Conservation (phyloP, 2,797 vertebrate genomes). For the Danio choprae region DNA sequence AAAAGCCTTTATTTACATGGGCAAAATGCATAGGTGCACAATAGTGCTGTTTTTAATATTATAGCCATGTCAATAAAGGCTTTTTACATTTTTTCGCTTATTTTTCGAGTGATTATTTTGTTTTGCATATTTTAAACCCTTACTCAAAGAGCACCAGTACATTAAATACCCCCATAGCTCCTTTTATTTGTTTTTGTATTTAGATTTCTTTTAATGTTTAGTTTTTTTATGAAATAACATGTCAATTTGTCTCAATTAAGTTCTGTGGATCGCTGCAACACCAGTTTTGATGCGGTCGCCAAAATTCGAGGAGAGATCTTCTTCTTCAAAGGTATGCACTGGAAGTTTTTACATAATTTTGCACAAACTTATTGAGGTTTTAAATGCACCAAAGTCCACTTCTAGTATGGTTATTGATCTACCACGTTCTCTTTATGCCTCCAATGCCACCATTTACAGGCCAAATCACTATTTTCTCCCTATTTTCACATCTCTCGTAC, state of each 20-base stretch:
- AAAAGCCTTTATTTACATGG: too few relatives aligned
- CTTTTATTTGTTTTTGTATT: too few relatives aligned
- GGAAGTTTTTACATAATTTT: background rate
- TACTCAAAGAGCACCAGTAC: too few relatives aligned
- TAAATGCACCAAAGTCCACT: background rate
- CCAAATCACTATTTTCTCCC: background rate
- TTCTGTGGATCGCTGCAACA: conserved; percentile 73
- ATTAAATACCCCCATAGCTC: too few relatives aligned
- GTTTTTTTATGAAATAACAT: background rate
- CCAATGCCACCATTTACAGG: background rate
- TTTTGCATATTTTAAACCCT: too few relatives aligned
- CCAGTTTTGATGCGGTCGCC: conserved; percentile 77
- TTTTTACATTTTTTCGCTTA: too few relatives aligned
- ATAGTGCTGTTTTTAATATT: too few relatives aligned
- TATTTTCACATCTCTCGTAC: background rate
- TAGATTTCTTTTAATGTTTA: too few relatives aligned
- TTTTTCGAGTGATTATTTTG: too few relatives aligned
- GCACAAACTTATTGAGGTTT: background rate
- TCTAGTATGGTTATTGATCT: background rate
- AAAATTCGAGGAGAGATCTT: conserved; percentile 80
- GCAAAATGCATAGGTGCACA: too few relatives aligned
- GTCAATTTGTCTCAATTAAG: conserved; percentile 52
- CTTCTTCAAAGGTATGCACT: conserved; percentile 79
- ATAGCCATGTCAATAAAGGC: too few relatives aligned
- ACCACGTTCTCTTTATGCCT: background rate